Conservation (phyloP, 1,140 invertebrate genomes). For the Chymomyza costata region DNA sequence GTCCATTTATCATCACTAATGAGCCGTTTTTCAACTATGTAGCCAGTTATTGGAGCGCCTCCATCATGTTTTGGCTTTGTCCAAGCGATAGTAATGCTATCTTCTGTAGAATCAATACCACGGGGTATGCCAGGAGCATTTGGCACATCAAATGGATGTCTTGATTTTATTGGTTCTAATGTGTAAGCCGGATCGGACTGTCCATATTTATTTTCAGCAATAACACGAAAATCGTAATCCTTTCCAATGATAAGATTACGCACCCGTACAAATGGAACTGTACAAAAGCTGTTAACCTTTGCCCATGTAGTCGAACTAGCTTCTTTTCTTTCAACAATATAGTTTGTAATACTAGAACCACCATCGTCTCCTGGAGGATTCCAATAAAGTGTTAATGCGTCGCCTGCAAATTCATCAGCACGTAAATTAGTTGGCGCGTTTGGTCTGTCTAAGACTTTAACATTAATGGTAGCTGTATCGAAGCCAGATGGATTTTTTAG, state of each 20-base stretch:
- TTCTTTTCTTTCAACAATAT: slow-evolving; percentile 96
- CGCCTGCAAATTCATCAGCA: slow-evolving; percentile 95
- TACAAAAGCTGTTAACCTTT: slow-evolving; percentile 94
- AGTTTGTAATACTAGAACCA: slow-evolving; percentile 96
- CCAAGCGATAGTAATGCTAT: slow-evolving; percentile 96
- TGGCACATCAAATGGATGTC: slow-evolving; percentile 97
- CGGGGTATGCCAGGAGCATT: slow-evolving; percentile 91
- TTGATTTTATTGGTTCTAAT: slow-evolving; percentile 91
- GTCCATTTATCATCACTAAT: slow-evolving; percentile 94
- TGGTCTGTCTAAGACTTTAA: slow-evolving; percentile 94
- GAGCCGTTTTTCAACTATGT: slow-evolving; percentile 93
- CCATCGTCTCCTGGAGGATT: slow-evolving; percentile 96
- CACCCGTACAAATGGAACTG: slow-evolving; percentile 90
- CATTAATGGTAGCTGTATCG: slow-evolving; percentile 95
- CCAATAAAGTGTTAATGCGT: slow-evolving; percentile 96
- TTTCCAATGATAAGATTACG: slow-evolving; percentile 92
- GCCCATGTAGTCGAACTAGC: slow-evolving; percentile 87
- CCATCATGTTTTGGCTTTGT: slow-evolving; percentile 94
- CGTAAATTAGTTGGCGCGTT: slow-evolving; percentile 89
- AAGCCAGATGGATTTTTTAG: slow-evolving; percentile 96
- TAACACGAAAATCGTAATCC: slow-evolving; percentile 97
- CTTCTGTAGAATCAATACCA: slow-evolving; percentile 91
- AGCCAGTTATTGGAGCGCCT: slow-evolving; percentile 92
- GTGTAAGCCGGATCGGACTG: slow-evolving; percentile 93
- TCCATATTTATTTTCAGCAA: slow-evolving; percentile 98